A percentile compares a stretch with the other conserved stretches of the same genome.
phyloP scores from a whole-genome alignment of 2,113 vertebrate genomes.

The Ivindomyrus marchei region DNA sequence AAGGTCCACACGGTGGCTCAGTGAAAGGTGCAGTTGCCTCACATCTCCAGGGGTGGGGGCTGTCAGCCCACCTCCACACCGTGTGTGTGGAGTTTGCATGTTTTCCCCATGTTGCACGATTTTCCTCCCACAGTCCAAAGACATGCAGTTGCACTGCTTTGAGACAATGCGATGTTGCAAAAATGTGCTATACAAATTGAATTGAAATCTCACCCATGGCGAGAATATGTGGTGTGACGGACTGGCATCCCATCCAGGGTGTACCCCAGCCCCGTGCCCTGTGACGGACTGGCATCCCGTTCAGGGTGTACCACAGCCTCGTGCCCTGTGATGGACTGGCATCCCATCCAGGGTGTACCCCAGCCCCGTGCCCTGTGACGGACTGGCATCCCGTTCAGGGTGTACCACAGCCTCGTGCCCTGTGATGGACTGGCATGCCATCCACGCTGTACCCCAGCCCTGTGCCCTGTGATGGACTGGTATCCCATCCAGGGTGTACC shows the following conservation, averaged over 20 bases:
- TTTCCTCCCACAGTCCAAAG: not conserved
- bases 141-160: not conserved
- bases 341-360: no score
- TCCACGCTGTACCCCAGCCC: no score
- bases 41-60: not conserved
- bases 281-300: no score
- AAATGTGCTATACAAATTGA: not conserved
- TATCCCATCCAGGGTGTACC: no score
- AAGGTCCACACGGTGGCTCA: not conserved
- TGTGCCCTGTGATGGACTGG: not conserved
- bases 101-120: not conserved
- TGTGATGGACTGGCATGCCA: no score
- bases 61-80: not conserved
- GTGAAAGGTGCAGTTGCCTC: not conserved
- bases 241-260: not conserved
- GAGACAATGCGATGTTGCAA: no score
- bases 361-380: no score
- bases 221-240: not conserved
- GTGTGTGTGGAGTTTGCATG: not conserved
- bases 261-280: no score
- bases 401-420: no score
- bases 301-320: no score
- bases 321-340: not conserved
- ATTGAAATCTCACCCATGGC: not conserved
- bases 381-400: no score